Evolutionary conservation across 2,113 vertebrate species (phyloP).

Genomic region (Anthoscopus minutus): DNA sequence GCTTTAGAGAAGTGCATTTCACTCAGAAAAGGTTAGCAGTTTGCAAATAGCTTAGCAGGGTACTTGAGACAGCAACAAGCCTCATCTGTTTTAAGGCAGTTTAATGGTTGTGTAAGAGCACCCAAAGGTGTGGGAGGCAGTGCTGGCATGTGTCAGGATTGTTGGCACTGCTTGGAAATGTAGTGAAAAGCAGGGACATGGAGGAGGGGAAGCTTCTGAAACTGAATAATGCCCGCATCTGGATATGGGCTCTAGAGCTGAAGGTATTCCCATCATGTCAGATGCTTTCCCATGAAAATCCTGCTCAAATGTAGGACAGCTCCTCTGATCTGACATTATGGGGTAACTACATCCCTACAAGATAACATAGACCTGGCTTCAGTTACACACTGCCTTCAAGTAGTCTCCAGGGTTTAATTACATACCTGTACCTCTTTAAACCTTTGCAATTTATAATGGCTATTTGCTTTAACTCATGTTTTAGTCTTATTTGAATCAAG

Average conservation of each 20-base stretch:
- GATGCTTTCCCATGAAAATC: background rate
- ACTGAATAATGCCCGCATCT: background rate
- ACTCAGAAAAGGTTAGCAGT: background rate
- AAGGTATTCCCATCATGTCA: rapidly evolving
- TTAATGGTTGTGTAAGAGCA: background rate
- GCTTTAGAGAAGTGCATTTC: background rate
- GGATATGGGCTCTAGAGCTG: background rate
- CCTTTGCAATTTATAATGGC: background rate
- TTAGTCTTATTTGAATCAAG: background rate
- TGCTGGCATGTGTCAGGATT: background rate
- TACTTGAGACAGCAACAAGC: background rate
- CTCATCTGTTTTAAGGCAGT: background rate
- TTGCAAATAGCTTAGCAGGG: background rate
- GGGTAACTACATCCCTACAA: rapidly evolving
- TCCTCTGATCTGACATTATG: background rate
- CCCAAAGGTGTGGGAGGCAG: background rate
- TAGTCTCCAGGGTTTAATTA: background rate
- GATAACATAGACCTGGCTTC: background rate
- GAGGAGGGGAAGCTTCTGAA: background rate
- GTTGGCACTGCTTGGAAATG: background rate
- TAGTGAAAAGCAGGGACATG: background rate
- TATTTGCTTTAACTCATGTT: background rate
- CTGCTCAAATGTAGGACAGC: background rate
- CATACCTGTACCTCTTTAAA: background rate
- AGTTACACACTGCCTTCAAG: background rate